Evolutionary conservation across 1,140 invertebrate genomes (phyloP).

Genomic region (Drosophila nannoptera): DNA sequence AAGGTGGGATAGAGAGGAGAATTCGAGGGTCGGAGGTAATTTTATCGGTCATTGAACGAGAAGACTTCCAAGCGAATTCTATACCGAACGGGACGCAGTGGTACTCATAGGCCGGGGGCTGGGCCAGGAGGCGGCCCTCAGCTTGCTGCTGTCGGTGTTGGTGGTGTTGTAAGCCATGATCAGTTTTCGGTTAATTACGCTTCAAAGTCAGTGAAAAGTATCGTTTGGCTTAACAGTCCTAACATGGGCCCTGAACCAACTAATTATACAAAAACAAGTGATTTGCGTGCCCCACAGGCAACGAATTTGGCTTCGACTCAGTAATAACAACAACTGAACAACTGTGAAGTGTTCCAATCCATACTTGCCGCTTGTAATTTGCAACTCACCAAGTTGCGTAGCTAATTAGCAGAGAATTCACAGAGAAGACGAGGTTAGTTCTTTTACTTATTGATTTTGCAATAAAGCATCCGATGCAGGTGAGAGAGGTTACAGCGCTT

Average conservation of each 20-base stretch:
- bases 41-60: slow-evolving; percentile 75
- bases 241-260: slow-evolving; percentile 44
- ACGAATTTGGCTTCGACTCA: slow-evolving; percentile 16
- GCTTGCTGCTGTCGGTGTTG: slow-evolving; percentile 4
- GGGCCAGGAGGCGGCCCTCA: slow-evolving; percentile 18
- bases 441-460: slow-evolving; percentile 39
- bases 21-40: slow-evolving; percentile 58
- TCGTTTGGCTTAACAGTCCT: slow-evolving; percentile 5
- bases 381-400: slow-evolving; percentile 41
- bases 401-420: slow-evolving; percentile 42
- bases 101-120: neutral
- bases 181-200: slow-evolving; percentile 72
- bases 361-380: slow-evolving; percentile 31
- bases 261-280: slow-evolving; percentile 75
- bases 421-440: slow-evolving; percentile 15
- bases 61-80: slow-evolving; percentile 42
- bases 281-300: slow-evolving; percentile 66
- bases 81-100: neutral
- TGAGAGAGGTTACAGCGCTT: neutral
- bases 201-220: slow-evolving; percentile 38
- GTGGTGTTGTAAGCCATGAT: slow-evolving; percentile 60
- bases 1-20: neutral
- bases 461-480: slow-evolving; percentile 14
- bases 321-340: neutral
- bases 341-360: slow-evolving; percentile 22